phyloP scores from a whole-genome alignment of 2,113 vertebrate species.

The Chlorodrepanis virens region DNA sequence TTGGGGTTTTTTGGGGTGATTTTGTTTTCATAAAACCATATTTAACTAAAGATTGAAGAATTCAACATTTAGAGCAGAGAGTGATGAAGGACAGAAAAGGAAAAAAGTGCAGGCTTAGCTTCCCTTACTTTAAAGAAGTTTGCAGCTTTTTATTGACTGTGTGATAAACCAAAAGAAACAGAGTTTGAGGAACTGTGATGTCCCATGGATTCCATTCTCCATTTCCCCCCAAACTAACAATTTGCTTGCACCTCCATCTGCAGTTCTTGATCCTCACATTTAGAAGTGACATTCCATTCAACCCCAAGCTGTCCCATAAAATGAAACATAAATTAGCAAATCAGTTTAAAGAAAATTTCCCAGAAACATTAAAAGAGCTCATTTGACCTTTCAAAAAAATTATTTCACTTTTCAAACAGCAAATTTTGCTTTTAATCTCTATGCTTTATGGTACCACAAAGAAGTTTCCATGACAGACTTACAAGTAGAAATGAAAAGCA shows the following conservation, averaged over 20 bases:
- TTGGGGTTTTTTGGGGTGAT: rapidly evolving
- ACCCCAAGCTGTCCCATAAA: neutral
- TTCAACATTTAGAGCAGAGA: neutral
- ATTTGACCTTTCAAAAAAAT: neutral
- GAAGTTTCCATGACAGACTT: neutral
- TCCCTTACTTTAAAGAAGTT: neutral
- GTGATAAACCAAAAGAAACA: too few species aligned
- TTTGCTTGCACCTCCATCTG: rapidly evolving
- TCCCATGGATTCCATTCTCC: neutral
- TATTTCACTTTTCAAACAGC: neutral
- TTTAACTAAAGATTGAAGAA: neutral
- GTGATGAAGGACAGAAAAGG: neutral
- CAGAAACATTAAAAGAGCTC: neutral
- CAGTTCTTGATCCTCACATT: neutral
- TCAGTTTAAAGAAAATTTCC: neutral
- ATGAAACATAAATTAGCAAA: neutral
- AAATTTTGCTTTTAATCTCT: neutral
- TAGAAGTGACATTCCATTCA: neutral
- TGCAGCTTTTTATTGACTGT: too few species aligned
- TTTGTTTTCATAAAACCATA: neutral
- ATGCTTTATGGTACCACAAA: neutral
- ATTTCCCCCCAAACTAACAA: neutral
- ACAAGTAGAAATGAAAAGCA: neutral
- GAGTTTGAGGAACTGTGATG: neutral
- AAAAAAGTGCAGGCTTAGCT: neutral